Base-by-base conservation (phyloP, 2,888 invertebrate genomes). In the Dicyrtomina minuta region DNA sequence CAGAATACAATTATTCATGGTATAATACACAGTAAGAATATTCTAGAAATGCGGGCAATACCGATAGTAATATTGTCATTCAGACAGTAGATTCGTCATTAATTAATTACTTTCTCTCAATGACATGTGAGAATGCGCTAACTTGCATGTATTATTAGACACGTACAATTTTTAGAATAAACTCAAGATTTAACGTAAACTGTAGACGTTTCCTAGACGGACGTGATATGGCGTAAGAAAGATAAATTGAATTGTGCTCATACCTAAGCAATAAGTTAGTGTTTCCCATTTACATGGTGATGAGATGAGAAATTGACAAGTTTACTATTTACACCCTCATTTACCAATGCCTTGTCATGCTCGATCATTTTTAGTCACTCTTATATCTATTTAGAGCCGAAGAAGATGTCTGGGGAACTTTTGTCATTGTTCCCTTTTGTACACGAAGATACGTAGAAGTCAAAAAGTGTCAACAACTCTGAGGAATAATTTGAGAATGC, bases 331-430 rank as follows among this genome's bases (percentile, higher is more conserved):
- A 60, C 20, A 60, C 43, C 41, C 59, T 41, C 41, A 60, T 43
- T 60, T 43, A 60, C 43, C 59, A 41, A 20, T 43, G 41, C 39
- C 59, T 60, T 60, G 59, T 60, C 59, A 60, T 17, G 22, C 43
- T 60, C 59, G 39, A 41, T 43, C 59, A 24, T 60, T 60, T 60
- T 60, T 60, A 60, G 41, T 43, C 43, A 43, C 43, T 17, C 15
- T 27, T 22, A 17, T 60, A 60, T 13, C 22, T 41, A 22, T 43
- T 17, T 20, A 60, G 43, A 60, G 22, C 43, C 10, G 51, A 17
- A 51, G 51, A 51, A 46, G 46, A n/a, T n/a, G n/a, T n/a, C n/a
- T 8, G 33, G 8, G 8, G 8, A 33, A 33, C 20, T 17, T 51
- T 51, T 51, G 22, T 51, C 51, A 51, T 51, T 51, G 51, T n/a